Conservation (phyloP, 2,113 vertebrate genomes). For the Rhea pennata region DNA sequence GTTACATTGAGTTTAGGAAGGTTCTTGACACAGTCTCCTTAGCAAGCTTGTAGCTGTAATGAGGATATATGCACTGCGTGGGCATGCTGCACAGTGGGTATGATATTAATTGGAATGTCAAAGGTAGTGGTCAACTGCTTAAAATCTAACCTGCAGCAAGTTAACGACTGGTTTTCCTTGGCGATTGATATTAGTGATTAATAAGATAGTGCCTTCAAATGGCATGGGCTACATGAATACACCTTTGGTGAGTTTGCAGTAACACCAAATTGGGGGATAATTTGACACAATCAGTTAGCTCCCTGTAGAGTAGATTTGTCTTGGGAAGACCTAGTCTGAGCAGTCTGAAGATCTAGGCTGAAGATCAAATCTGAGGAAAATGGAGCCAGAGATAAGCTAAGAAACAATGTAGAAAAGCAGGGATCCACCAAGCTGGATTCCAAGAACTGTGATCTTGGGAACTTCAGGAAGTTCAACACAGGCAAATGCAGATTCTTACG, state of each 20-base stretch:
- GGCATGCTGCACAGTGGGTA: not conserved
- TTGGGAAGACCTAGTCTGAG: not conserved
- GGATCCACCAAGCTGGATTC: not conserved
- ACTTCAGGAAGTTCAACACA: not conserved
- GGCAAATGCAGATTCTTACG: not conserved
- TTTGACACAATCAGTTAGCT: not conserved
- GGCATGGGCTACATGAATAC: not conserved
- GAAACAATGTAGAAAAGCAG: not conserved
- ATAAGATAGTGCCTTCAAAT: not conserved
- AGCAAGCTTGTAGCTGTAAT: not conserved
- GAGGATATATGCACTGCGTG: not conserved
- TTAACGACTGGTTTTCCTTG: not conserved
- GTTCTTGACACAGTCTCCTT: not conserved
- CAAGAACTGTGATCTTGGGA: not conserved
- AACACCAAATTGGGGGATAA: not conserved
- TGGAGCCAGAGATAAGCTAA: not conserved
- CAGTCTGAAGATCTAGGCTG: not conserved
- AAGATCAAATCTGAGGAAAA: not conserved
- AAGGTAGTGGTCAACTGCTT: not conserved
- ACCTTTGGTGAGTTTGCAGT: not conserved
- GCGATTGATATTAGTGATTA: not conserved
- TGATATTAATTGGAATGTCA: not conserved
- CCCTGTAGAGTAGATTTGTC: not conserved
- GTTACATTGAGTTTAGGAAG: not conserved
- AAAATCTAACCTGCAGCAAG: not conserved